Percentiles rank a stretch among this genome's conserved stretches.
These are phyloP conservation scores for Zoroaster sp. DNA, from an alignment of 53 echinoderm and acorn worm species.

Conservation along the genomic window DNA sequence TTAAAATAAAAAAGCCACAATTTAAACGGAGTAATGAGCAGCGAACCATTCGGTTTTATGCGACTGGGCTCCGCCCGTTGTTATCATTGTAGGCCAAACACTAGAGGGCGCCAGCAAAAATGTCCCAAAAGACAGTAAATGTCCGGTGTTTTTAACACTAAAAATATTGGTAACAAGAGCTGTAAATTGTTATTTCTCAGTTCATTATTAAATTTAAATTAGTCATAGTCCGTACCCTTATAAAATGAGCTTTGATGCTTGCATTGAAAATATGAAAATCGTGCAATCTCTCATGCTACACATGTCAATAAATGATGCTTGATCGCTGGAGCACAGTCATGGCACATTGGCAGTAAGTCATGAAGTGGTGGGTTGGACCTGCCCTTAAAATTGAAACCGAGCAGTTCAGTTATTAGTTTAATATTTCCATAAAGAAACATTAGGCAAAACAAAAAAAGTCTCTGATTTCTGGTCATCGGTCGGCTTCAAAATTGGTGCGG, in stretches of 20 bases:
- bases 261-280: no score
- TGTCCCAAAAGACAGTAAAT: not conserved
- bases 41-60: not conserved
- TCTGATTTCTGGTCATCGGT: no score
- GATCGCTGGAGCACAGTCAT: no score
- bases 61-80: conserved; percentile 39
- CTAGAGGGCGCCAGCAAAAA: conserved; percentile 36
- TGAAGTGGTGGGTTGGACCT: no score
- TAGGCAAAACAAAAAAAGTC: no score
- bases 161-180: not conserved
- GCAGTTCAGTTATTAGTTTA: no score
- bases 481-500: no score
- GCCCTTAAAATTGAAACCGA: no score
- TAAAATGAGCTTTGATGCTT: not conserved
- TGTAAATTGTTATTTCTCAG: not conserved
- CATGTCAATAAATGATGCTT: no score
- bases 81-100: not conserved
- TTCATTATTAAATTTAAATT: not conserved
- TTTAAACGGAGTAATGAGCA: not conserved
- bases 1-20: not conserved
- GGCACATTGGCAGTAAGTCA: no score
- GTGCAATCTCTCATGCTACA: no score
- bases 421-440: no score
- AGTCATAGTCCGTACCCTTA: not conserved
- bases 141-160: not conserved